A percentile compares a stretch with the other conserved stretches of the same genome.
Conservation (phyloP, 2,888 invertebrate genomes). For the Doris montereyensis region DNA sequence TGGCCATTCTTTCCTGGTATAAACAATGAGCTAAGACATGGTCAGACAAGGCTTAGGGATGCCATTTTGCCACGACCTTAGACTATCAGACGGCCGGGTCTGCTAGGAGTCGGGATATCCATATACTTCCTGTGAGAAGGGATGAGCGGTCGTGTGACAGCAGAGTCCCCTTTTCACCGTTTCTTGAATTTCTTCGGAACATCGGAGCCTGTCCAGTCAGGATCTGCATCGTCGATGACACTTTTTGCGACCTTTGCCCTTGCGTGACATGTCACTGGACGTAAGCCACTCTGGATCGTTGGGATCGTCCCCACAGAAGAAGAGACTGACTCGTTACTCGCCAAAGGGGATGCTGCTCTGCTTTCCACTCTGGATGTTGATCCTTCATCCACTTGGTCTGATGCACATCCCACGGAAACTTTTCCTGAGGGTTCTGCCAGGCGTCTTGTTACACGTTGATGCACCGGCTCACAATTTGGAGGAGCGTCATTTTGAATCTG, state of each 20-base stretch:
- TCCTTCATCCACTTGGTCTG: not conserved
- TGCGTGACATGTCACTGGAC: too few relatives aligned
- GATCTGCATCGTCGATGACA: conserved; percentile 16
- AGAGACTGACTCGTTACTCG: conserved; percentile 35
- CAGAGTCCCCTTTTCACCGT: conserved; percentile 38
- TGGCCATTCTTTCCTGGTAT: too few relatives aligned
- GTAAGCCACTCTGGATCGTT: conserved; percentile 69
- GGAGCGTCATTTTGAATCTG: conserved; percentile 54
- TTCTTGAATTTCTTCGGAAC: conserved; percentile 31
- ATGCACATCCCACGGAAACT: conserved; percentile 16
- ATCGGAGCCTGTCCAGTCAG: conserved; percentile 37
- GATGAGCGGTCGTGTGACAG: too few relatives aligned
- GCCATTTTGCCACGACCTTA: too few relatives aligned
- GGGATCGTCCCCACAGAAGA: conserved; percentile 57
- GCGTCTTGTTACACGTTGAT: conserved; percentile 22
- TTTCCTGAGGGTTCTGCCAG: conserved; percentile 30
- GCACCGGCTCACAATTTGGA: conserved; percentile 38
- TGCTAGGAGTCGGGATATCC: too few relatives aligned
- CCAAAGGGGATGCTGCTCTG: conserved; percentile 39
- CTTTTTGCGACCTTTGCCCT: too few relatives aligned
- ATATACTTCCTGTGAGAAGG: too few relatives aligned
- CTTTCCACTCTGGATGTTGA: conserved; percentile 12
- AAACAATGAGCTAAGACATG: too few relatives aligned
- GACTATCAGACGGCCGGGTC: too few relatives aligned
- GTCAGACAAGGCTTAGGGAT: too few relatives aligned